Percentiles rank a stretch among this genome's conserved stretches.
phyloP scores from a whole-genome alignment of 2,113 vertebrate species.

The Numenius arquata region DNA sequence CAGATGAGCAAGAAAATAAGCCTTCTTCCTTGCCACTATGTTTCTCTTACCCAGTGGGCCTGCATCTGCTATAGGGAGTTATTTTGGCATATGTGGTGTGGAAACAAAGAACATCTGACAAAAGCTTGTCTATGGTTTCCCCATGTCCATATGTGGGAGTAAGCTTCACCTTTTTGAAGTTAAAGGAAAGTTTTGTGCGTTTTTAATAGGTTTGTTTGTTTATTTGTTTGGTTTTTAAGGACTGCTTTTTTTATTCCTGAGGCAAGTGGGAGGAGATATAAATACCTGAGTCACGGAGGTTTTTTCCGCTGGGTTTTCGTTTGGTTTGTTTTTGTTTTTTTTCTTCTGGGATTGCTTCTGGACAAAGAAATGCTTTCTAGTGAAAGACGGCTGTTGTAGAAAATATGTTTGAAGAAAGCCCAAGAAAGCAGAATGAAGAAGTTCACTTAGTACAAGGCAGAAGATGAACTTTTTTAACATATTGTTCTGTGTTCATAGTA shows the following conservation, averaged over 20 bases:
- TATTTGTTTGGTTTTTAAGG: background rate
- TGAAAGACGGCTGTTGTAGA: background rate
- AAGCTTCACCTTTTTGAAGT: background rate
- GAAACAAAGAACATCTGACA: background rate
- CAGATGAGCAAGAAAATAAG: background rate
- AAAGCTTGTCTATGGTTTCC: background rate
- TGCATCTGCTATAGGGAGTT: background rate
- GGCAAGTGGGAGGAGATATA: background rate
- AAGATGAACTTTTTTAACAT: background rate
- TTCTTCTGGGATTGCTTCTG: background rate
- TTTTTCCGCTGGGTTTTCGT: background rate
- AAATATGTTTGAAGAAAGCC: background rate
- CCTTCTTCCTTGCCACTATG: background rate
- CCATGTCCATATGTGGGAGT: background rate
- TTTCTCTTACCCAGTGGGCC: background rate
- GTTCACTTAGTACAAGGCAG: background rate
- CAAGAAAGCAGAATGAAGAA: background rate
- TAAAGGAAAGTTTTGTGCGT: background rate
- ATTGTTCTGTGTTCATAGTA: background rate
- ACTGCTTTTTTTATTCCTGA: background rate
- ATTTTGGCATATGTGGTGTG: background rate
- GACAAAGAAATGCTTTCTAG: background rate
- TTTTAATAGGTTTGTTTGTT: background rate
- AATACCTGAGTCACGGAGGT: background rate
- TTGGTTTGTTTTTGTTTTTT: background rate